Evolutionary conservation across 2,797 vertebrate species (phyloP).

Genomic region (Linurgus olivaceus): DNA sequence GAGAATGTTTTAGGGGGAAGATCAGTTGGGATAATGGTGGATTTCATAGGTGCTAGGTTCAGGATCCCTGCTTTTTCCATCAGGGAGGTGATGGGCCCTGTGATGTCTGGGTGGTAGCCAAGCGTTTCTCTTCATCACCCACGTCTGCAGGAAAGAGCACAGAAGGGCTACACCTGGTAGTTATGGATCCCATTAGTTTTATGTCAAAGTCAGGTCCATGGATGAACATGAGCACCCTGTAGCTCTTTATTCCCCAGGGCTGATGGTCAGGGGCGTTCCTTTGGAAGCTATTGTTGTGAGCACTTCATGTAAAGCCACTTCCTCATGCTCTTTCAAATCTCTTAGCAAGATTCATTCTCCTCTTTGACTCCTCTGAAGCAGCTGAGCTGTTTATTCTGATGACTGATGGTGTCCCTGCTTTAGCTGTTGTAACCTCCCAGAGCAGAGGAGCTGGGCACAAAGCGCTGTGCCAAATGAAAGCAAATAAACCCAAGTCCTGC

Average conservation of each 20-base stretch:
- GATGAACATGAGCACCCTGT: not conserved
- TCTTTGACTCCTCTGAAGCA: not conserved
- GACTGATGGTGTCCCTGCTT: not conserved
- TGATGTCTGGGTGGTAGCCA: not conserved
- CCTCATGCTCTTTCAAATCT: not conserved
- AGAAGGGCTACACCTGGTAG: not conserved
- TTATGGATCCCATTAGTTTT: not conserved
- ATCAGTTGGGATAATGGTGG: not conserved
- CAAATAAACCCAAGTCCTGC: not conserved
- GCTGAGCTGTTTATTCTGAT: conserved; percentile 17
- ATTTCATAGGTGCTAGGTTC: not conserved
- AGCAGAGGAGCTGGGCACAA: not conserved
- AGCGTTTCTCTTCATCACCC: not conserved
- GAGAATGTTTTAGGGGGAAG: too few relatives aligned
- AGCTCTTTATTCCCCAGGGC: not conserved
- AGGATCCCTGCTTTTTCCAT: not conserved
- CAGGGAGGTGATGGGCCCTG: not conserved
- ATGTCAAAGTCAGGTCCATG: not conserved
- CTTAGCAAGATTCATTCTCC: not conserved
- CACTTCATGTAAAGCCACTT: not conserved
- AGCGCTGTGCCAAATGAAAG: not conserved
- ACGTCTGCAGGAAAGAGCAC: not conserved
- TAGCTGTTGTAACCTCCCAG: not conserved
- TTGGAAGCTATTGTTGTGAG: not conserved
- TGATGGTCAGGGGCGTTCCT: not conserved